Percentiles rank a stretch among this genome's conserved stretches.
Conservation (phyloP, 1,140 invertebrate species). For the Calliopsis andreniformis region DNA sequence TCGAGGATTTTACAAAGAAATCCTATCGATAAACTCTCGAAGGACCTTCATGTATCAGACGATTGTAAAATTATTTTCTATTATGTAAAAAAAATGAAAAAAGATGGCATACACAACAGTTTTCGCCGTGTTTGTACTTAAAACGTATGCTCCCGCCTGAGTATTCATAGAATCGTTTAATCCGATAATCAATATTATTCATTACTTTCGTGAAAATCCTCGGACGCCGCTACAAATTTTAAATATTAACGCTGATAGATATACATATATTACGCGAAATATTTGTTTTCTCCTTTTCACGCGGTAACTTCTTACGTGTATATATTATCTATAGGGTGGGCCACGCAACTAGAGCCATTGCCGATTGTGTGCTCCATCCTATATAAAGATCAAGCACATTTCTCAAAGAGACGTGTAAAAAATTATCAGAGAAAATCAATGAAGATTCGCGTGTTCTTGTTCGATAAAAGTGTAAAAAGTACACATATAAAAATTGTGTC, state of each 20-base stretch:
- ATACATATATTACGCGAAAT: constrained; percentile 46
- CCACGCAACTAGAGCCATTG: too few relatives aligned
- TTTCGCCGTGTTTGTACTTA: constrained; percentile 75
- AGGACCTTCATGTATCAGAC: constrained; percentile 13
- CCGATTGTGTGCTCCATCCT: too few relatives aligned
- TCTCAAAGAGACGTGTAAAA: constrained; percentile 52
- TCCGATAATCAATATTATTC: constrained; percentile 10
- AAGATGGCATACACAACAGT: constrained; percentile 30
- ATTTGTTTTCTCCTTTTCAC: constrained; percentile 55
- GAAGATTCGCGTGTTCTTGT: constrained; percentile 22
- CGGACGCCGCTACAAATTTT: constrained; percentile 44
- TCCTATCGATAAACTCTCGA: not conserved
- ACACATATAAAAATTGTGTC: constrained; percentile 72
- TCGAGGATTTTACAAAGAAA: not conserved
- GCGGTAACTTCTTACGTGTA: constrained; percentile 65
- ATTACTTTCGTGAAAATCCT: constrained; percentile 41
- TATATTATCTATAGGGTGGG: too few relatives aligned
- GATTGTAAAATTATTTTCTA: constrained; percentile 24
- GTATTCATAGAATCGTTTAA: constrained; percentile 68
- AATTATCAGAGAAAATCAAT: constrained; percentile 53
- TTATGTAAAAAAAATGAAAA: constrained; percentile 55
- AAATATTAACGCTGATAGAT: constrained; percentile 61
- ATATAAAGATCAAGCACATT: constrained; percentile 38
- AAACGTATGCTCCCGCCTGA: constrained; percentile 72
- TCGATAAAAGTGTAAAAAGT: constrained; percentile 70